Conservation (phyloP, 1,140 invertebrate genomes). For the Nephotettix cincticeps region DNA sequence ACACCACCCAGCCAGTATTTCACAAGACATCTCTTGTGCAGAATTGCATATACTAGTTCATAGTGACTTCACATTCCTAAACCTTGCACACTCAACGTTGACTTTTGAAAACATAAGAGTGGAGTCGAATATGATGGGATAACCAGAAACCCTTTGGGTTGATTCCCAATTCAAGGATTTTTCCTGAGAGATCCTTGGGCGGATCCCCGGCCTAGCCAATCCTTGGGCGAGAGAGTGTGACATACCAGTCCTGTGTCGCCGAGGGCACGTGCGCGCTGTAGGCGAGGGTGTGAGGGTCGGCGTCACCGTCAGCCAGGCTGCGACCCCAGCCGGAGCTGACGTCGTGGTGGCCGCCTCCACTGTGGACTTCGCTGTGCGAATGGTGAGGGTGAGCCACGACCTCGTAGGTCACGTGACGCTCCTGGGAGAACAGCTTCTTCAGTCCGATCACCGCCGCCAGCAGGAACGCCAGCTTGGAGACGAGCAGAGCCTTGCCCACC, state of each 20-base stretch:
- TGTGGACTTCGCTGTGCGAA: slow-evolving; percentile 50
- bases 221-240: too few relatives aligned
- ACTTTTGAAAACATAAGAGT: too few relatives aligned
- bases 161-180: too few relatives aligned
- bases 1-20: too few relatives aligned
- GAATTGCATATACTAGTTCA: too few relatives aligned
- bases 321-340: slow-evolving; percentile 56
- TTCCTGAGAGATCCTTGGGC: too few relatives aligned
- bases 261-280: slow-evolving; percentile 58
- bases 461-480: slow-evolving; percentile 78
- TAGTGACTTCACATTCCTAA: too few relatives aligned
- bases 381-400: slow-evolving; percentile 68
- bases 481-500: slow-evolving; percentile 77
- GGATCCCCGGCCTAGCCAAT: too few relatives aligned
- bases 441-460: slow-evolving; percentile 75
- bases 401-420: slow-evolving; percentile 73
- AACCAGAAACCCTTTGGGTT: too few relatives aligned
- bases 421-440: slow-evolving; percentile 74
- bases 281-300: slow-evolving; percentile 61
- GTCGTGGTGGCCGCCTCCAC: slow-evolving; percentile 47
- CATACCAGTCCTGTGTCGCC: background rate
- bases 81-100: too few relatives aligned
- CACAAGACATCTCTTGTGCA: too few relatives aligned
- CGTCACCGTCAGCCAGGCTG: slow-evolving; percentile 51
- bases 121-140: too few relatives aligned